phyloP scores from a whole-genome alignment of 2,797 vertebrate species.

The Alosa sapidissima region DNA sequence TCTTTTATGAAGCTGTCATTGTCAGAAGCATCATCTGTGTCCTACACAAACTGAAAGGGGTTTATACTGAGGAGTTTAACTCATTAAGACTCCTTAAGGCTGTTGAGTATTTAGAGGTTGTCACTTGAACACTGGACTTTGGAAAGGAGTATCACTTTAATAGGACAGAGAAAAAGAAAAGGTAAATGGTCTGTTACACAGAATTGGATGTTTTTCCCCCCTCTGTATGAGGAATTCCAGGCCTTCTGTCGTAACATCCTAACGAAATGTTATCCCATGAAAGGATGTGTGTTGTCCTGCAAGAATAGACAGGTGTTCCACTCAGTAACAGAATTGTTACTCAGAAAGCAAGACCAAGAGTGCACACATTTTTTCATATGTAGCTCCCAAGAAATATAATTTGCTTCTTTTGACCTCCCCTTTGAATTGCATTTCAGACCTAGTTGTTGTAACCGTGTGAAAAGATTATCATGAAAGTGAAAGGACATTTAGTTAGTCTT shows the following conservation, averaged over 20 bases:
- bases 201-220: neutral
- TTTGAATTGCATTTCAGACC: neutral
- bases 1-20: neutral
- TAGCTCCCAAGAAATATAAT: neutral
- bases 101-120: neutral
- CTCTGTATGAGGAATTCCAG: neutral
- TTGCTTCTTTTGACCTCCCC: neutral
- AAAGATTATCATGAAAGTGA: neutral
- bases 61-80: neutral
- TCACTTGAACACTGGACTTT: conserved; percentile 13
- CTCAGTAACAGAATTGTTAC: neutral
- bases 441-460: neutral
- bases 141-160: neutral
- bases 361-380: neutral
- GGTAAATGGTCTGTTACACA: neutral
- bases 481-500: neutral
- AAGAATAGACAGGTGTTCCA: neutral
- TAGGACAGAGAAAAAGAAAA: neutral
- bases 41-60: neutral
- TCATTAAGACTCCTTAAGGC: neutral
- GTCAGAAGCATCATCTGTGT: neutral
- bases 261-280: neutral
- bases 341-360: neutral
- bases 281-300: neutral
- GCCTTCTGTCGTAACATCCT: neutral